Conservation (phyloP, 2,113 vertebrate genomes). For the Crypturellus undulatus region DNA sequence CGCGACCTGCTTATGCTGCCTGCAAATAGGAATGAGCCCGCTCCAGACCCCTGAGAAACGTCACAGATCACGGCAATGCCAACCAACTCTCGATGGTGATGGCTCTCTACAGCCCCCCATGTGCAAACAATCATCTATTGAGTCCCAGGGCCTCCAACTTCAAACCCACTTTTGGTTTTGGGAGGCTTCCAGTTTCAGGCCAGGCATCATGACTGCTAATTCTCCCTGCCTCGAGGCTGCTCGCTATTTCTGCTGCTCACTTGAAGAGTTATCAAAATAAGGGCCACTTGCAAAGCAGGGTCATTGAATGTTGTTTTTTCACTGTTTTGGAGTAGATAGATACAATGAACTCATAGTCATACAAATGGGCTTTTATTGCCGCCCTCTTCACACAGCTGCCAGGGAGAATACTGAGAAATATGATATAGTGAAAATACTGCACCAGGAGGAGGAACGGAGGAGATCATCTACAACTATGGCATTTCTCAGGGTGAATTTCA, state of each 20-base stretch:
- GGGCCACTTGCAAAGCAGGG: constrained; percentile 25
- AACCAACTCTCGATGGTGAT: neutral
- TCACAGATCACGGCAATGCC: neutral
- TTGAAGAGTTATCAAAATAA: constrained; percentile 58
- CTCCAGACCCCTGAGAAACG: constrained; percentile 29
- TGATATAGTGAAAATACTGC: neutral
- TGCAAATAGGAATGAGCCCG: constrained; percentile 34
- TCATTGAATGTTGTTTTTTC: constrained; percentile 57
- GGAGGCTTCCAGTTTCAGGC: constrained; percentile 13
- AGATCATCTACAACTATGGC: neutral
- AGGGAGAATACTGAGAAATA: constrained; percentile 38
- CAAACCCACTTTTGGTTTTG: constrained; percentile 35
- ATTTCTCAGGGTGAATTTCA: constrained; percentile 18
- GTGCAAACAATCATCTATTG: constrained; percentile 58
- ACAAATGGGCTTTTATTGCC: constrained; percentile 54
- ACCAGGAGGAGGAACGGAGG: neutral
- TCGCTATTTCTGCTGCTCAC: neutral
- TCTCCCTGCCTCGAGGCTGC: neutral
- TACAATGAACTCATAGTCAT: neutral
- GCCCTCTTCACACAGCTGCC: neutral
- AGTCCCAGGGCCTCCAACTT: constrained; percentile 44
- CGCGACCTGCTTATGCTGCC: neutral
- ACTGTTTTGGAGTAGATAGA: neutral
- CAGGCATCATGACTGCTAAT: constrained; percentile 11
- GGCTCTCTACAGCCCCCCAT: constrained; percentile 5